Conservation (phyloP, 2,888 invertebrate genomes). For the Thereva nobilitata region DNA sequence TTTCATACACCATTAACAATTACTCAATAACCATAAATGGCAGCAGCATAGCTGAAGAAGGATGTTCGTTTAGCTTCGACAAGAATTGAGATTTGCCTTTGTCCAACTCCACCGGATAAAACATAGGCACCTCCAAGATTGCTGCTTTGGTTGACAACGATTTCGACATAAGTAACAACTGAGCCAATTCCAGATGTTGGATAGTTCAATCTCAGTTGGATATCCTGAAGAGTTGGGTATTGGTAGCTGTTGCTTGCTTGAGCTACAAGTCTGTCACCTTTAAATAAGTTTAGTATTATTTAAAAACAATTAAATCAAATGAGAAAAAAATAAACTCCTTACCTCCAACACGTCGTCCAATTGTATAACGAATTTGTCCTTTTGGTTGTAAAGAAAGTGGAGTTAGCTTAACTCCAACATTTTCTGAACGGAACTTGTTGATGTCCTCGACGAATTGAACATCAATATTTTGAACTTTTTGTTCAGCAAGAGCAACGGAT, state of each 20-base stretch:
- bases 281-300: neutral
- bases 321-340: neutral
- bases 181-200: conserved; percentile 50
- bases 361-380: conserved; percentile 20
- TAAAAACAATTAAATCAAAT: neutral
- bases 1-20: too few relatives aligned
- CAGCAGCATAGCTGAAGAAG: too few relatives aligned
- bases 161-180: conserved; percentile 51
- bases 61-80: conserved; percentile 47
- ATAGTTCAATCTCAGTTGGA: too few relatives aligned
- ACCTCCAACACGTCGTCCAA: conserved; percentile 19
- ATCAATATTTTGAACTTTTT: neutral
- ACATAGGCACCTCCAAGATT: conserved; percentile 53
- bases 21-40: too few relatives aligned
- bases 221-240: too few relatives aligned
- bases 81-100: conserved; percentile 51
- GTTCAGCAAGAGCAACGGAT: too few relatives aligned
- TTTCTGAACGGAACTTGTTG: conserved; percentile 11
- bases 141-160: conserved; percentile 50
- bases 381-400: conserved; percentile 13
- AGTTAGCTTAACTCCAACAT: conserved; percentile 26
- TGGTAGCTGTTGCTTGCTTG: too few relatives aligned
- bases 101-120: conserved; percentile 54
- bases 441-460: conserved; percentile 35
- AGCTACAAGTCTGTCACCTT: too few relatives aligned